phyloP scores from a whole-genome alignment of 2,888 invertebrate genomes.

The Schrankia costaestrigalis region DNA sequence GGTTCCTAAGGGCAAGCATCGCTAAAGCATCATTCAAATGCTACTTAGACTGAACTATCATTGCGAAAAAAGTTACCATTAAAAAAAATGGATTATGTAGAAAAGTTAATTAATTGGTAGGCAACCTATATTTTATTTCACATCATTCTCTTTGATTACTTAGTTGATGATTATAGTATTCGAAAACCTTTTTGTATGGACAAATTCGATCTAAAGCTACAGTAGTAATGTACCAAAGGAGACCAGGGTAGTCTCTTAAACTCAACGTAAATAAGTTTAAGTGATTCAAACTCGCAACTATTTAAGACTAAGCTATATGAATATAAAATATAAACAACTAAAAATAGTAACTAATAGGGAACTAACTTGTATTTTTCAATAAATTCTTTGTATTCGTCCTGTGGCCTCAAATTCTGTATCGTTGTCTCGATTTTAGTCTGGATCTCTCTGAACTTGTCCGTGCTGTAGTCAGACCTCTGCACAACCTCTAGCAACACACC shows the following conservation, averaged over 20 bases:
- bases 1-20: not conserved
- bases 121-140: too few species aligned
- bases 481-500: constrained; percentile 90
- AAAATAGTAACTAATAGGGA: not conserved
- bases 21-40: too few species aligned
- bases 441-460: constrained; percentile 89
- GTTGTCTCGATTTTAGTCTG: constrained; percentile 88
- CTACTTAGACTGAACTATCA: too few species aligned
- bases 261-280: too few species aligned
- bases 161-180: too few species aligned
- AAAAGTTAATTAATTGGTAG: too few species aligned
- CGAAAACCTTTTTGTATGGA: too few species aligned
- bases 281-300: too few species aligned
- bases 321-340: not conserved
- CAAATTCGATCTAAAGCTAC: too few species aligned
- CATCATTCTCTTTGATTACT: too few species aligned
- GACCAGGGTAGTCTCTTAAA: not conserved
- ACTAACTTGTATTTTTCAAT: constrained; percentile 92
- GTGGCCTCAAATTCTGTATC: constrained; percentile 89
- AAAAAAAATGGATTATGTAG: too few species aligned
- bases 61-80: too few species aligned
- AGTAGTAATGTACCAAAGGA: not conserved
- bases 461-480: constrained; percentile 88
- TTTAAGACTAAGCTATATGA: not conserved
- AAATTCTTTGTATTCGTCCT: constrained; percentile 94